Conservation (phyloP, 2,797 vertebrate genomes). For the Hydrolagus colliei region DNA sequence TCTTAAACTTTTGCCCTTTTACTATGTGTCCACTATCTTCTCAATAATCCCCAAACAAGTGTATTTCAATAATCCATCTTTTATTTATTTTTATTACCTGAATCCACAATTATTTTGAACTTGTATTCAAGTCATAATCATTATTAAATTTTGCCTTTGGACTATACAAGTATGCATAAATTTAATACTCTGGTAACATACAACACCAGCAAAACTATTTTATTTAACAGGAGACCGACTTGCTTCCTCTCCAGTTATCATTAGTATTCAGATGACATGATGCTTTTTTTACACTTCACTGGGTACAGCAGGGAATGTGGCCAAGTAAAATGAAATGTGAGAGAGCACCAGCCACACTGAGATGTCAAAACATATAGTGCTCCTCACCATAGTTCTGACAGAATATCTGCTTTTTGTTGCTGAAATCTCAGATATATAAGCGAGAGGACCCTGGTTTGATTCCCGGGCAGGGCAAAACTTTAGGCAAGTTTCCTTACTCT, state of each 20-base stretch:
- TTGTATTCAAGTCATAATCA: not conserved
- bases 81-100: not conserved
- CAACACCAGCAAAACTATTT: not conserved
- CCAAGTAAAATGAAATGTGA: not conserved
- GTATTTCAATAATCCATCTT: no score
- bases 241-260: constrained; percentile 6
- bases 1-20: no score
- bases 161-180: not conserved
- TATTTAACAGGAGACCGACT: not conserved
- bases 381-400: not conserved
- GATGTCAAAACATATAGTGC: not conserved
- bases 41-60: no score
- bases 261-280: constrained; percentile 15
- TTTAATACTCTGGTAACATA: not conserved
- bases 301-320: not conserved
- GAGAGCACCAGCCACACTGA: not conserved
- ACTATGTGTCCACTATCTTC: no score
- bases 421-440: not conserved
- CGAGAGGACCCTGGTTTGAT: no score
- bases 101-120: no score
- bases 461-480: no score
- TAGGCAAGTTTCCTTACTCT: no score
- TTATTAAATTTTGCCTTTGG: not conserved
- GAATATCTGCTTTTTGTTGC: not conserved
- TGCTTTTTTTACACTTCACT: not conserved